These are phyloP conservation scores for Machaerirhynchus nigripectus DNA, from an alignment of 2,113 vertebrate species.

Conservation along the genomic window DNA sequence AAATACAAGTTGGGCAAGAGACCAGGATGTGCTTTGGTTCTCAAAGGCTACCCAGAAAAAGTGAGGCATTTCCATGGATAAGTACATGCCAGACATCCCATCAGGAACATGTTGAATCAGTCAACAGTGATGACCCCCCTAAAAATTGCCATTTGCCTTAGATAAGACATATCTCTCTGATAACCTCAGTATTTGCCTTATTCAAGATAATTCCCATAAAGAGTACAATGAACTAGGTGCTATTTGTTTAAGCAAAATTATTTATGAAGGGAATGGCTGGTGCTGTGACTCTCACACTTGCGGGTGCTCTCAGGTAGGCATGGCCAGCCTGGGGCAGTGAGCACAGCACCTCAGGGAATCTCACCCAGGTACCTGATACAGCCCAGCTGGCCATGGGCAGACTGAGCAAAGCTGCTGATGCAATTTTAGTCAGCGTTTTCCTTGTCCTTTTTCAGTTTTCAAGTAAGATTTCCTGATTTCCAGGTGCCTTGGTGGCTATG, in stretches of 20 bases:
- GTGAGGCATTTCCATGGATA: neutral
- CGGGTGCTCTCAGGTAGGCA: accelerated
- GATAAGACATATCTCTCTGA: conserved; percentile 55
- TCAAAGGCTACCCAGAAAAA: neutral
- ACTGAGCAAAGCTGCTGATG: neutral
- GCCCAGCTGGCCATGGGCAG: neutral
- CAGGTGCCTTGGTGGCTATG: neutral
- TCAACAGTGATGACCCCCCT: conserved; percentile 26
- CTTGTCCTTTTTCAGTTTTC: neutral
- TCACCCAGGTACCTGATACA: neutral
- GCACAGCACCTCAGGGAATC: neutral
- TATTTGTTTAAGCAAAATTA: conserved; percentile 50
- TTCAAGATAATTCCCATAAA: neutral
- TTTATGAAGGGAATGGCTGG: neutral
- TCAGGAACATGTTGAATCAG: conserved; percentile 8
- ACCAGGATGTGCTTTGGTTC: neutral
- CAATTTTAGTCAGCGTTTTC: neutral
- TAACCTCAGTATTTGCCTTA: conserved; percentile 59
- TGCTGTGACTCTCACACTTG: neutral
- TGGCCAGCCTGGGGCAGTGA: neutral
- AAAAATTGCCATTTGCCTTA: conserved; percentile 31
- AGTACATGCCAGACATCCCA: conserved; percentile 20
- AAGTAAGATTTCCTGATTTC: neutral
- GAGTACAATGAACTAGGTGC: neutral
- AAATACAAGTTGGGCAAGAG: conserved; percentile 23